Evolutionary conservation across 2,797 vertebrate genomes (phyloP).

Genomic region (Ctenosaura bakeri): DNA sequence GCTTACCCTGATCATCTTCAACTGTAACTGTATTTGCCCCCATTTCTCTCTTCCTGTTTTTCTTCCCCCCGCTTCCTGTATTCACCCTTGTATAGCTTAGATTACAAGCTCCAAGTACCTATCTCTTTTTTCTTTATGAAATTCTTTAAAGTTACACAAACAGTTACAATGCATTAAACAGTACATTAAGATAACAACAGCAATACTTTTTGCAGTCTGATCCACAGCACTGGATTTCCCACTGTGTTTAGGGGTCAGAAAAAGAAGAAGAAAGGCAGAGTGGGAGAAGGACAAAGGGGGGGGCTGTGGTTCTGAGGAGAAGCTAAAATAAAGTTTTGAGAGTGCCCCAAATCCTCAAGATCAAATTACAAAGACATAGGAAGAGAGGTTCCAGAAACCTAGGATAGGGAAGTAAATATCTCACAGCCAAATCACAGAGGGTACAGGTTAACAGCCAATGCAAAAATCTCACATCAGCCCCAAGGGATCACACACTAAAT

Average conservation of each 20-base stretch:
- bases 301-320: not conserved
- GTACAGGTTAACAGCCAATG: not conserved
- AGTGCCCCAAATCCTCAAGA: not conserved
- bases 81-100: not conserved
- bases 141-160: not conserved
- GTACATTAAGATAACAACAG: not conserved
- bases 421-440: not conserved
- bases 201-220: not conserved
- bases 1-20: no score
- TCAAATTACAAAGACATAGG: not conserved
- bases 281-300: not conserved
- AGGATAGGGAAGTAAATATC: not conserved
- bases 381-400: no score
- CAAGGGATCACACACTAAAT: not conserved
- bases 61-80: not conserved
- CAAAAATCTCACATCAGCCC: not conserved
- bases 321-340: not conserved
- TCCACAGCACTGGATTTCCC: not conserved
- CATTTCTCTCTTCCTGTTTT: not conserved
- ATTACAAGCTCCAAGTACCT: not conserved
- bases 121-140: not conserved
- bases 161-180: not conserved
- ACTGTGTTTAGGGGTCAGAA: not conserved
- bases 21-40: not conserved
- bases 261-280: not conserved